A percentile compares a stretch with the other conserved stretches of the same genome.
Conservation (phyloP, 2,888 invertebrate genomes). For the Gortyna flavago region DNA sequence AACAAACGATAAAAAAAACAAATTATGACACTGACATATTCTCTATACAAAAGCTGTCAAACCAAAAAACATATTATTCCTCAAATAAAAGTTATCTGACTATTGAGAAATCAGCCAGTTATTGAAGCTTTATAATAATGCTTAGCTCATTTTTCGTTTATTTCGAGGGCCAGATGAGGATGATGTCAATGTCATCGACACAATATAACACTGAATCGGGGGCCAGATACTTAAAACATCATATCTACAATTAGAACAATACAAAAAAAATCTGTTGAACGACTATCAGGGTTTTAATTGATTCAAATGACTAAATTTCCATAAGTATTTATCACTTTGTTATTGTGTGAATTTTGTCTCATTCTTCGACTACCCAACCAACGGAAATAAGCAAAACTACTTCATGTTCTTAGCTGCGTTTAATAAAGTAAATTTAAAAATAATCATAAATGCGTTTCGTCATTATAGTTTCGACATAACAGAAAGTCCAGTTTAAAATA, state of each 20-base stretch:
- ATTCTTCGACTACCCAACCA: neutral
- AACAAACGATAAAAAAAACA: neutral
- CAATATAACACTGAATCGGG: neutral
- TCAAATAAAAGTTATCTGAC: no score
- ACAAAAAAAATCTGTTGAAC: neutral
- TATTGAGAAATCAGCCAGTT: no score
- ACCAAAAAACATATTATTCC: no score
- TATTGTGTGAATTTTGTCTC: neutral
- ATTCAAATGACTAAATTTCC: neutral
- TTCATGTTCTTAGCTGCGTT: conserved; percentile 47
- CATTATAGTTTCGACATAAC: conserved; percentile 52
- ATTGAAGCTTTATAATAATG: neutral
- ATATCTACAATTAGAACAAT: neutral
- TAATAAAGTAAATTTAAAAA: conserved; percentile 56
- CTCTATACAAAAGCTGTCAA: no score
- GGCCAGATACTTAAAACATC: neutral
- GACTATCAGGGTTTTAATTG: no score
- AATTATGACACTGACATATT: no score
- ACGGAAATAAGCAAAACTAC: conserved; percentile 12
- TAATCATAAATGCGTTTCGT: conserved; percentile 63
- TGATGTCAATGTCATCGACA: neutral
- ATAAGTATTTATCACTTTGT: neutral
- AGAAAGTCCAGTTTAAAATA: conserved; percentile 42
- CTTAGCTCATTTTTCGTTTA: neutral
- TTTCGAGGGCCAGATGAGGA: neutral